Base-by-base conservation (phyloP, 2,797 vertebrate species). In the Hippopotamyrus pictus region DNA sequence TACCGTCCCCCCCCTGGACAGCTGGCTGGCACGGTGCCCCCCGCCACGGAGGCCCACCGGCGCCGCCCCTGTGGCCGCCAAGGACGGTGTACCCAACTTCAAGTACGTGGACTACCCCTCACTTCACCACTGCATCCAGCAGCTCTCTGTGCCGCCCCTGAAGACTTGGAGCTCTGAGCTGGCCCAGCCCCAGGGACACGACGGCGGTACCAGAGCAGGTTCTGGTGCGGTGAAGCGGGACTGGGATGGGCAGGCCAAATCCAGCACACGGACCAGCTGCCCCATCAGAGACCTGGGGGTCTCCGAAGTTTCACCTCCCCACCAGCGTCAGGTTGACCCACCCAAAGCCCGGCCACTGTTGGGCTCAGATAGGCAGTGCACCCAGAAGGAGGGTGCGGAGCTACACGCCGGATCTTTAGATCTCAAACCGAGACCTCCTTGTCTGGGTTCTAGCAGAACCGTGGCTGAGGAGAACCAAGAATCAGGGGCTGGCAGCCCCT, bases 81-180 rank as follows among this genome's bases (percentile, higher is more conserved):
- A 90, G 29, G 92, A 92, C 22, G 91, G 90, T n/a, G 93, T 89
- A 22, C 93, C 93, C 54, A 93, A 92, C 84, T 94, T 93, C 90
- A 93, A 94, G 87, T 94, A 94, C 2, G 93, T 93, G 65, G 93
- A 94, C 82, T 94, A 93, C 62, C 93, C 93, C 57, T 94, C 93
- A 65, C 91, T 94, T 53, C 91, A 94, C 88, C 93, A 93, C 89
- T 94, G 93, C 91, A 94, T 94, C 90, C 91, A 92, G 89, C 93
- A 93, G 90, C 90, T 94, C 22, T 92, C 93, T 0, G 93, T 94
- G 86, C 93, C 93, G 9, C 93, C 93, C 8, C 41, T 93, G 86
- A 93, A 94, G 91, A 93, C 90, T 88, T 93, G 93, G 93, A 94
- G 92, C 54, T 90, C 91, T 5, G 91, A 91, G 29, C 69, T 92